A percentile compares a stretch with the other conserved stretches of the same genome.
Evolutionary conservation across 2,888 invertebrate genomes (phyloP).

Genomic region (Eucera pruinosa): DNA sequence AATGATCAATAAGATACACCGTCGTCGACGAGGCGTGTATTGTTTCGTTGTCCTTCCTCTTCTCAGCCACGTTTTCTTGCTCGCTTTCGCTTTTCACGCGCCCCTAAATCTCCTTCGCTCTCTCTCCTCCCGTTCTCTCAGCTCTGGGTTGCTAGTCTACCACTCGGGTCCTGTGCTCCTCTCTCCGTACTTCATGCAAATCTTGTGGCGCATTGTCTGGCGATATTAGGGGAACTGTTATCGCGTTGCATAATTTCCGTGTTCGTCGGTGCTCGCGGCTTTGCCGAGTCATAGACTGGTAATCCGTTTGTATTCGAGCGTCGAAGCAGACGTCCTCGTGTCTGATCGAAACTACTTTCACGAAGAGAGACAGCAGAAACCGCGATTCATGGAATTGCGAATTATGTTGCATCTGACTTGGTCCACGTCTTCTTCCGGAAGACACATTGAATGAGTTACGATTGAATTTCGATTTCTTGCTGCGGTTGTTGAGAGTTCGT

Average conservation of each 20-base stretch:
- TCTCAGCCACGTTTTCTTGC: slow-evolving; percentile 4
- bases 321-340: slow-evolving; percentile 54
- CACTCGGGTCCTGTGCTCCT: neutral
- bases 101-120: neutral
- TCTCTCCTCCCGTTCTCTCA: neutral
- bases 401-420: neutral
- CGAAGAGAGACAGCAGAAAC: slow-evolving; percentile 13
- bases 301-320: slow-evolving; percentile 65
- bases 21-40: slow-evolving; percentile 63
- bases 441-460: neutral
- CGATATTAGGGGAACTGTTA: slow-evolving; percentile 72
- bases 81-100: neutral
- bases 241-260: slow-evolving; percentile 72
- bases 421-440: neutral
- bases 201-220: slow-evolving; percentile 72
- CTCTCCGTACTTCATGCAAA: slow-evolving; percentile 66
- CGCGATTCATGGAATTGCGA: slow-evolving; percentile 7
- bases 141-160: neutral
- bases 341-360: slow-evolving; percentile 39
- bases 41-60: slow-evolving; percentile 34
- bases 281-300: slow-evolving; percentile 51
- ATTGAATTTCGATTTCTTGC: slow-evolving; percentile 20
- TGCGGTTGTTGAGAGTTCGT: neutral
- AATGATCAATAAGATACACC: slow-evolving; percentile 79
- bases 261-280: slow-evolving; percentile 63